Percentiles rank a stretch among this genome's conserved stretches.
Evolutionary conservation across 2,113 vertebrate species (phyloP).

Genomic region (Noturus placidus): DNA sequence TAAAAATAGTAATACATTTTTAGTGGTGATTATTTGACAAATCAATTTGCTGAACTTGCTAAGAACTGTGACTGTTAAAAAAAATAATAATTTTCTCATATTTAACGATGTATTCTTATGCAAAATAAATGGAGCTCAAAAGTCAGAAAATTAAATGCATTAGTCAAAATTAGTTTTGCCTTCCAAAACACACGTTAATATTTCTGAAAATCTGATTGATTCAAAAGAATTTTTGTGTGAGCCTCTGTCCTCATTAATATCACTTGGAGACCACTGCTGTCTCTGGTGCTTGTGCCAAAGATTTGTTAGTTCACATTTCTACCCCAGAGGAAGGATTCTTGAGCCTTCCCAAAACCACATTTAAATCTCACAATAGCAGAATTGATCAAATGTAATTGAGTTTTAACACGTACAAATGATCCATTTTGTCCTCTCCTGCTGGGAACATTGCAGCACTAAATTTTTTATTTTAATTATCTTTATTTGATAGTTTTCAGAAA

Average conservation of each 20-base stretch:
- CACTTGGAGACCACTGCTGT: conserved; percentile 30
- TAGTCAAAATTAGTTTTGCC: conserved; percentile 44
- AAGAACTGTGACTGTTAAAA: neutral
- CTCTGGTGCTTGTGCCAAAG: conserved; percentile 32
- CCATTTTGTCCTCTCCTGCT: conserved; percentile 26
- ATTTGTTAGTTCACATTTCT: conserved; percentile 45
- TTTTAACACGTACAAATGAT: conserved; percentile 70
- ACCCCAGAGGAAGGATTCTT: conserved; percentile 7
- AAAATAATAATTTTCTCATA: neutral
- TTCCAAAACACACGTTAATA: conserved; percentile 43
- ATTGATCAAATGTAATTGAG: conserved; percentile 66
- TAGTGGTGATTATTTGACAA: neutral
- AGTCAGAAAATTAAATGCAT: conserved; percentile 19
- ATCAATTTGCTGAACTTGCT: neutral
- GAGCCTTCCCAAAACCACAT: conserved; percentile 50
- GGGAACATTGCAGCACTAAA: conserved; percentile 35
- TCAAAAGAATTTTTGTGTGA: conserved; percentile 48
- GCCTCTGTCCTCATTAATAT: conserved; percentile 29
- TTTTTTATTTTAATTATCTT: conserved; percentile 51
- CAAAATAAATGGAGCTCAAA: conserved; percentile 9
- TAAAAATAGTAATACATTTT: neutral
- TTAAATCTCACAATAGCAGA: conserved; percentile 60
- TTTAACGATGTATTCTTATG: conserved; percentile 16
- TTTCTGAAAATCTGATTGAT: conserved; percentile 51
- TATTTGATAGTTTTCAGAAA: conserved; percentile 60